Conservation (phyloP, 2,113 vertebrate genomes). For the Progne subis region DNA sequence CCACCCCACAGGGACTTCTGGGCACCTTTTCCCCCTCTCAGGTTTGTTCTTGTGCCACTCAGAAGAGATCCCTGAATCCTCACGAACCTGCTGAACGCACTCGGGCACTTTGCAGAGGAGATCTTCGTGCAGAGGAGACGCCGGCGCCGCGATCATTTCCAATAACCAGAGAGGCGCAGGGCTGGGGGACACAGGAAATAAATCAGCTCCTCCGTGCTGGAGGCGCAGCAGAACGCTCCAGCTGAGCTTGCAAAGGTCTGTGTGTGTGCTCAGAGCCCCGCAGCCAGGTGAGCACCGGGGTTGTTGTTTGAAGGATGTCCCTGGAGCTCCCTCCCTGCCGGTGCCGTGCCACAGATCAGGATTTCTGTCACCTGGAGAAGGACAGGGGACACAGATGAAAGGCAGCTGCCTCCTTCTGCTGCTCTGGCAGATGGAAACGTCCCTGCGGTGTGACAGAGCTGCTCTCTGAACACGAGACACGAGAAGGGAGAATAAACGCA, state of each 20-base stretch:
- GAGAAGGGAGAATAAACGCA: neutral
- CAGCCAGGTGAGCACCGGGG: neutral
- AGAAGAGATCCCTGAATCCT: neutral
- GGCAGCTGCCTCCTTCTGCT: neutral
- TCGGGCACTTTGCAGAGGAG: neutral
- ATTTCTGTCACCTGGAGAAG: neutral
- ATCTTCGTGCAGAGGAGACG: neutral
- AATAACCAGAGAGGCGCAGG: neutral
- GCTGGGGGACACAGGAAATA: neutral
- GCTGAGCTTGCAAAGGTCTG: neutral
- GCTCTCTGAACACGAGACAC: neutral
- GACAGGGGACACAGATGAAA: neutral
- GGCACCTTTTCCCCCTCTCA: neutral
- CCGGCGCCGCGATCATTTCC: neutral
- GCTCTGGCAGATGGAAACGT: neutral
- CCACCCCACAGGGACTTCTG: rapidly evolving
- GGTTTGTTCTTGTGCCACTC: rapidly evolving
- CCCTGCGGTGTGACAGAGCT: neutral
- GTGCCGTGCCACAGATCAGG: neutral
- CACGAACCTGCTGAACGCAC: neutral
- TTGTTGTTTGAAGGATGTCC: no score
- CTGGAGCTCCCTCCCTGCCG: no score
- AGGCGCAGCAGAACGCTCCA: neutral
- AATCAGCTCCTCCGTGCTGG: neutral
- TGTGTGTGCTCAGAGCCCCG: neutral